Percentiles rank a stretch among this genome's conserved stretches.
Evolutionary conservation across 2,797 vertebrate genomes (phyloP).

Genomic region (Cyclopterus lumpus): DNA sequence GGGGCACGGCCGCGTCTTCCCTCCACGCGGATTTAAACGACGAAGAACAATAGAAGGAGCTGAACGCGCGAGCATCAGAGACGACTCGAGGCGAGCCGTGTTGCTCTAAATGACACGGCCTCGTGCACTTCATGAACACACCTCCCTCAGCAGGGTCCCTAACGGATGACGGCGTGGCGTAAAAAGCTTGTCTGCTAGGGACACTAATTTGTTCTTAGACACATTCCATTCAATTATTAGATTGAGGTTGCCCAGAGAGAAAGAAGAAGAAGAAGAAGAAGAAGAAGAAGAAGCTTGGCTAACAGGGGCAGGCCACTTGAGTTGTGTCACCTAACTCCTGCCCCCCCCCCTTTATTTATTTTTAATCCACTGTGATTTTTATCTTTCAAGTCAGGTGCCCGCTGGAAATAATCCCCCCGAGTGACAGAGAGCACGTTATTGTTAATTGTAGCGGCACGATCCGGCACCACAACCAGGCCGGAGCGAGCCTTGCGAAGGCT

Average conservation of each 20-base stretch:
- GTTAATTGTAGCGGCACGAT: constrained; percentile 43
- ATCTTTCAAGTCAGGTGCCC: constrained; percentile 68
- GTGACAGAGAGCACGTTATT: constrained; percentile 59
- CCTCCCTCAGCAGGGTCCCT: constrained; percentile 76
- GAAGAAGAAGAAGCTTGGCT: constrained; percentile 29
- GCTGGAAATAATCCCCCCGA: constrained; percentile 63
- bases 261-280: constrained; percentile 17
- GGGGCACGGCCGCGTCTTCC: constrained; percentile 53
- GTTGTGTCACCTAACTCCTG: constrained; percentile 62
- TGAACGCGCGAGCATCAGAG: constrained; percentile 63
- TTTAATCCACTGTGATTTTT: constrained; percentile 72
- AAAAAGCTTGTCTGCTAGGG: constrained; percentile 73
- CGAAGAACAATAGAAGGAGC: constrained; percentile 60
- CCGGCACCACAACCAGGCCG: constrained; percentile 17
- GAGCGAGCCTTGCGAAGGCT: constrained; percentile 4
- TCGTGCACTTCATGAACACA: constrained; percentile 81
- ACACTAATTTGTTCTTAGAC: constrained; percentile 76
- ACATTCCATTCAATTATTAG: constrained; percentile 77
- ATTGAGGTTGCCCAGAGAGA: constrained; percentile 58
- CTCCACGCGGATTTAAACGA: constrained; percentile 58
- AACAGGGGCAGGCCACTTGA: constrained; percentile 71
- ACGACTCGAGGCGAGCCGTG: constrained; percentile 59
- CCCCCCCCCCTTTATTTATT: constrained; percentile 12
- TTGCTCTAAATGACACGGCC: constrained; percentile 75
- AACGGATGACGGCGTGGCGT: constrained; percentile 67